Evolutionary conservation across 92 coral and sea anemone species (phyloP), one percentile per base, ranked within the genome.

Genomic region (Porites evermanni): DNA sequence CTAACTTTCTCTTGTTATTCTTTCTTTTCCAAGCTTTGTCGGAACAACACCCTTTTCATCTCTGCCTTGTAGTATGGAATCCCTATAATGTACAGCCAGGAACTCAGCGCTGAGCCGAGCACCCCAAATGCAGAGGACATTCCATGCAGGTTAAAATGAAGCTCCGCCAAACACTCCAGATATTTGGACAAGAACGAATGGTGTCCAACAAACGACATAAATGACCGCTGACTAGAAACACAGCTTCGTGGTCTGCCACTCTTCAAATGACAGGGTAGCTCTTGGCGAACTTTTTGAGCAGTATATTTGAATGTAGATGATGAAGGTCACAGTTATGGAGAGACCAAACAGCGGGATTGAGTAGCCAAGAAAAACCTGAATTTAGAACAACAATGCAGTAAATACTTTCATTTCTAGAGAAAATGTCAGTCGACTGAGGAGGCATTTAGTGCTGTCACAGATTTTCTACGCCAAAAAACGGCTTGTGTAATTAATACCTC

Each of bases 131-230:
- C 95, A 53, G 98, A 96, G 3, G 98, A 87, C 74, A 95, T 92
- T 38, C 93, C 98, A 79, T 96, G 98, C 2, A 94, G 90, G 87
- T 96, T 96, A 87, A 96, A 96, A 56, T 92, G 92, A 18, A 94
- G 84, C 90, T 96, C 98, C 9, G 21, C 94, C 98, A 61, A 96
- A 90, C 53, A 96, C 72, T 29, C 96, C 98, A 1, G 91, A 80
- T 50, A 96, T 75, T 92, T 96, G 98, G 9, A 96, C 95, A 26
- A 96, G 72, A 71, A 94, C 82, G 77, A 96, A 96, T 24, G 98
- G 98, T 23, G 94, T 92, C 96, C 98, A 96, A 66, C 91, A 96
- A 11, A 84, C 90, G 5, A 95, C 86, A 87, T 96, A 92, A 68
- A 94, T 90, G 64, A 80, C 53, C 8, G 95, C 96, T n/a, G 94